Conservation (phyloP, 2,888 invertebrate species). For the Craniophora ligustri region DNA sequence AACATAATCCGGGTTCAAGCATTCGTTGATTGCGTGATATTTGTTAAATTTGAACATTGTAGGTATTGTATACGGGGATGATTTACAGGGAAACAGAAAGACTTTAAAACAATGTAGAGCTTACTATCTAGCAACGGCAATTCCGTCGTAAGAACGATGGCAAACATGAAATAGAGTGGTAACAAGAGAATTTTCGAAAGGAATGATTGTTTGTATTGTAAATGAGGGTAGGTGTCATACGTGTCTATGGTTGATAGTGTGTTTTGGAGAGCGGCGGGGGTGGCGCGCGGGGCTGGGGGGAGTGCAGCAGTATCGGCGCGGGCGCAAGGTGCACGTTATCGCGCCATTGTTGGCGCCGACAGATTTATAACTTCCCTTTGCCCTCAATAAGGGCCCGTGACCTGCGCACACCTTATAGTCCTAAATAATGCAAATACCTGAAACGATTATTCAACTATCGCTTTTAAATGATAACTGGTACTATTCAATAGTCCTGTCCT, state of each 20-base stretch:
- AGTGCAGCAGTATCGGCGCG: conserved; percentile 67
- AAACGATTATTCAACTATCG: conserved; percentile 16
- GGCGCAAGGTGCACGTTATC: conserved; percentile 86
- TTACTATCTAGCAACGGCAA: conserved; percentile 1
- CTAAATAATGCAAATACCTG: conserved; percentile 63
- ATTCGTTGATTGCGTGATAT: conserved; percentile 34
- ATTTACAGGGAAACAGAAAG: conserved; percentile 14
- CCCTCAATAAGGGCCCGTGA: conserved; percentile 88
- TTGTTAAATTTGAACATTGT: conserved; percentile 24
- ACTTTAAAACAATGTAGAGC: not conserved
- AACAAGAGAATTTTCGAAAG: conserved; percentile 23
- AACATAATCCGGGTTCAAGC: conserved; percentile 35
- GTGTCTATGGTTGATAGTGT: conserved; percentile 40
- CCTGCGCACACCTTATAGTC: conserved; percentile 72
- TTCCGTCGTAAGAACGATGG: conserved; percentile 1
- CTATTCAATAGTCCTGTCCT: no score
- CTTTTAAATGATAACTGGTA: not conserved
- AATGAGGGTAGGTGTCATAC: conserved; percentile 46
- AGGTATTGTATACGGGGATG: not conserved
- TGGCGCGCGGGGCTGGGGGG: conserved; percentile 48
- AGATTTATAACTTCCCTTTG: conserved; percentile 89
- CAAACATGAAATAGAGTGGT: not conserved
- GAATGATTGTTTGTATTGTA: conserved; percentile 41
- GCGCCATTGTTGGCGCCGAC: conserved; percentile 86
- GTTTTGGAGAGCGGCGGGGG: conserved; percentile 49